These are phyloP conservation scores for Sebastes minor DNA, from an alignment of 2,797 vertebrate species.

Conservation along the genomic window DNA sequence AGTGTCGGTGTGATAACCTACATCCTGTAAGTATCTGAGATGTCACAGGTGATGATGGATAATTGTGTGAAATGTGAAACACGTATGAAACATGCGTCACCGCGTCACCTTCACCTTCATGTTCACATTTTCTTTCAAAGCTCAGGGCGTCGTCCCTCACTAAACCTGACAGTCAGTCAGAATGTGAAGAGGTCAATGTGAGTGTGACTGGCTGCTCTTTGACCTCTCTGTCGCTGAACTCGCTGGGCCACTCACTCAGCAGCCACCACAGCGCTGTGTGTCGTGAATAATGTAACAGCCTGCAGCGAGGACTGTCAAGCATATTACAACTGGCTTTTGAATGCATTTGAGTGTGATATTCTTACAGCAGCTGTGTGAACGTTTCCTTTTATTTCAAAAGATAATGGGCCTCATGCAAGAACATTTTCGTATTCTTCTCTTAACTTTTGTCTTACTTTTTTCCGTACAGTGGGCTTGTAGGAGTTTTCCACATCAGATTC, in stretches of 20 bases:
- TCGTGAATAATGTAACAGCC: not conserved
- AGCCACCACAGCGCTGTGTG: not conserved
- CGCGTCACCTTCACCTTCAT: not conserved
- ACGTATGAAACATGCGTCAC: not conserved
- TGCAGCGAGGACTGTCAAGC: not conserved
- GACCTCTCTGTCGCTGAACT: not conserved
- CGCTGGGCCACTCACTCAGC: not conserved
- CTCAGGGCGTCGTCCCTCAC: not conserved
- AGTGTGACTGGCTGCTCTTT: constrained; percentile 3
- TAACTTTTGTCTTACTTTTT: not conserved
- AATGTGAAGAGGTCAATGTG: not conserved
- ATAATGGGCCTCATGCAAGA: not conserved
- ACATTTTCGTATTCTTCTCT: too few relatives aligned
- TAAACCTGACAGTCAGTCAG: not conserved
- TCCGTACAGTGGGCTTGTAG: too few relatives aligned
- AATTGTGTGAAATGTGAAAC: not conserved
- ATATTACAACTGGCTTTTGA: not conserved
- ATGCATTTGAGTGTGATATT: not conserved
- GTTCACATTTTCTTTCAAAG: not conserved
- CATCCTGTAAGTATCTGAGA: constrained; percentile 81
- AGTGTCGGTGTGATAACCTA: constrained; percentile 85
- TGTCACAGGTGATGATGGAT: not conserved
- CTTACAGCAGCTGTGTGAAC: not conserved
- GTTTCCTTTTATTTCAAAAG: not conserved
- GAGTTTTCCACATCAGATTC: too few relatives aligned